Conservation (phyloP, 2,888 invertebrate genomes). For the Sinodicranocentrus sp. region DNA sequence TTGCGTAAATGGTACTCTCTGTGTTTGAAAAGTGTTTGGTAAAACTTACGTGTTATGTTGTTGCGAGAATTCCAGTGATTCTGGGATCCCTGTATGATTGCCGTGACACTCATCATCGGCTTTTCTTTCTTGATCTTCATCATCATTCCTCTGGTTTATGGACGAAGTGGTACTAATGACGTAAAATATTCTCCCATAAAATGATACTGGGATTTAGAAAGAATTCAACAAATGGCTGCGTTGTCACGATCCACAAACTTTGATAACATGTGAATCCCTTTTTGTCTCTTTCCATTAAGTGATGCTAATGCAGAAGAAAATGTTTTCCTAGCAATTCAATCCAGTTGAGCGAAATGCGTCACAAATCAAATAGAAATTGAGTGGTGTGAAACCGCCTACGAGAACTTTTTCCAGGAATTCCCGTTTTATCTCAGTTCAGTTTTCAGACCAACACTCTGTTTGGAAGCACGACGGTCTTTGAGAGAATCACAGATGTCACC, state of each 20-base stretch:
- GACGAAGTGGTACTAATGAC: neutral
- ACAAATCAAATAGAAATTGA: no score
- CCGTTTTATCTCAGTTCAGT: no score
- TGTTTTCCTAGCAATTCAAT: no score
- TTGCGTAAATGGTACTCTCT: no score
- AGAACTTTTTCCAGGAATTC: no score
- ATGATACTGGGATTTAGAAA: slow-evolving; percentile 18
- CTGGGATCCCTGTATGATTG: slow-evolving; percentile 86
- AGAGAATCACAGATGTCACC: no score
- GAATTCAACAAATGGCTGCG: neutral
- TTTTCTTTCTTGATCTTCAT: slow-evolving; percentile 90
- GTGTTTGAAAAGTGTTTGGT: no score
- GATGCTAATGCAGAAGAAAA: no score
- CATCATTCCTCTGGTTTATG: slow-evolving; percentile 51
- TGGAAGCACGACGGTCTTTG: no score
- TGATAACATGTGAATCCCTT: neutral
- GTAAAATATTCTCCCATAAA: neutral
- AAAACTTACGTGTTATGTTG: slow-evolving; percentile 75
- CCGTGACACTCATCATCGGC: slow-evolving; percentile 91
- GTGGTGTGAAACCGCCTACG: no score
- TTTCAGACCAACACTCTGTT: no score
- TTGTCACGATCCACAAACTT: slow-evolving; percentile 38
- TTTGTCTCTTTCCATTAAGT: neutral
- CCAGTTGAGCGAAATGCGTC: no score
- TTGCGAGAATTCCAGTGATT: slow-evolving; percentile 78